A percentile compares a stretch with the other conserved stretches of the same genome.
phyloP scores from a whole-genome alignment of 2,888 invertebrate species.

The Pterostichus niger region DNA sequence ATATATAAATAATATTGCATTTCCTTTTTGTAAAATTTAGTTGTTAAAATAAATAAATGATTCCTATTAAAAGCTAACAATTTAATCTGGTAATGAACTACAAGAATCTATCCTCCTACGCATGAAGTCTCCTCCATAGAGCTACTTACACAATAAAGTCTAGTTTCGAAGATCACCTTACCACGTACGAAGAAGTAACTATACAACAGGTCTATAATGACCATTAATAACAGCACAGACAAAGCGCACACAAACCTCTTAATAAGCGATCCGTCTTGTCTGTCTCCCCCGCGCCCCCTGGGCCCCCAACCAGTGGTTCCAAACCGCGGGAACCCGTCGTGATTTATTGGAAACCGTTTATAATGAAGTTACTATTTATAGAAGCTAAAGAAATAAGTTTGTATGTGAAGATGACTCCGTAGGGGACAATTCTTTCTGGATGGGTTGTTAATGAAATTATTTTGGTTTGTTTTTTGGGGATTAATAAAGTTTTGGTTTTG shows the following conservation, averaged over 20 bases:
- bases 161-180: conserved; percentile 32
- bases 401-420: neutral
- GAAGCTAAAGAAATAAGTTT: neutral
- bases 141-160: conserved; percentile 31
- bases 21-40: no score
- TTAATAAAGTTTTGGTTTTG: neutral
- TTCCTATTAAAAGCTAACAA: neutral
- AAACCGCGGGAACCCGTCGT: conserved; percentile 59
- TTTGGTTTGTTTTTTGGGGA: neutral
- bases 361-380: conserved; percentile 66
- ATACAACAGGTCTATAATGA: conserved; percentile 72
- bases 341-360: conserved; percentile 65
- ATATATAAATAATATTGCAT: no score
- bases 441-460: neutral
- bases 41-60: no score
- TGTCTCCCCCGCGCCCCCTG: conserved; percentile 12
- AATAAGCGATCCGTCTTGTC: conserved; percentile 74
- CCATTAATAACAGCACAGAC: conserved; percentile 76
- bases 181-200: conserved; percentile 47
- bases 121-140: neutral
- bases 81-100: conserved; percentile 12
- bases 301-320: conserved; percentile 44
- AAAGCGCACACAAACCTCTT: conserved; percentile 75
- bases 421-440: neutral
- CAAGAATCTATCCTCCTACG: conserved; percentile 29